A percentile compares a stretch with the other conserved stretches of the same genome.
Conservation (phyloP, 2,797 vertebrate genomes). For the Spheniscus humboldti region DNA sequence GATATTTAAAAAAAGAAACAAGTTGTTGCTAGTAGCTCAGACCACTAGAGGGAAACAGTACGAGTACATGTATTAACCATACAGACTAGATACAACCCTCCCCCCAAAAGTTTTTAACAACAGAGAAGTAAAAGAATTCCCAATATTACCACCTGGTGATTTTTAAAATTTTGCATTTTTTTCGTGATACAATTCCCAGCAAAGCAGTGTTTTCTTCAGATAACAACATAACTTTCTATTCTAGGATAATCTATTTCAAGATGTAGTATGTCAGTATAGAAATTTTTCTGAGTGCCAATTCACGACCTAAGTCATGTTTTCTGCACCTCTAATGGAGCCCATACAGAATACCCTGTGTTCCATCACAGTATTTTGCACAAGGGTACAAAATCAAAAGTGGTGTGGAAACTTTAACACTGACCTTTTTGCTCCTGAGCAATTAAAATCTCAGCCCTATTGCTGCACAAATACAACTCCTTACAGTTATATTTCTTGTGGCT, state of each 20-base stretch:
- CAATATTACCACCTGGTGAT: background rate
- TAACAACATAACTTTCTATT: background rate
- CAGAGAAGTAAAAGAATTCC: background rate
- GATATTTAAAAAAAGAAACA: background rate
- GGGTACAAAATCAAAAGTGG: background rate
- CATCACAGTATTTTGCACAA: background rate
- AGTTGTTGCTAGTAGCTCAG: background rate
- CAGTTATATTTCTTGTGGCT: background rate
- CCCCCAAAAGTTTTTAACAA: background rate
- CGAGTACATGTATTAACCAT: background rate
- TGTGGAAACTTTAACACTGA: background rate
- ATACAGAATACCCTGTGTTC: background rate
- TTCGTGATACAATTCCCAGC: background rate
- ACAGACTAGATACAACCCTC: background rate
- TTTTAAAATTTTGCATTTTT: background rate
- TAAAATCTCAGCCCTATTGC: background rate
- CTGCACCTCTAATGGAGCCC: background rate
- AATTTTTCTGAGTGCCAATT: background rate
- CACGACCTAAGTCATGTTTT: background rate
- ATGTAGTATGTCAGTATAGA: background rate
- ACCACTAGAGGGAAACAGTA: constrained; percentile 3
- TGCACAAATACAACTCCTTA: background rate
- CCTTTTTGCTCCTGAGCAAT: background rate
- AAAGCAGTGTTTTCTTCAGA: background rate
- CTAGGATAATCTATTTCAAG: background rate